Base-by-base conservation (phyloP, 2,888 invertebrate species). In the Panorpa germanica region DNA sequence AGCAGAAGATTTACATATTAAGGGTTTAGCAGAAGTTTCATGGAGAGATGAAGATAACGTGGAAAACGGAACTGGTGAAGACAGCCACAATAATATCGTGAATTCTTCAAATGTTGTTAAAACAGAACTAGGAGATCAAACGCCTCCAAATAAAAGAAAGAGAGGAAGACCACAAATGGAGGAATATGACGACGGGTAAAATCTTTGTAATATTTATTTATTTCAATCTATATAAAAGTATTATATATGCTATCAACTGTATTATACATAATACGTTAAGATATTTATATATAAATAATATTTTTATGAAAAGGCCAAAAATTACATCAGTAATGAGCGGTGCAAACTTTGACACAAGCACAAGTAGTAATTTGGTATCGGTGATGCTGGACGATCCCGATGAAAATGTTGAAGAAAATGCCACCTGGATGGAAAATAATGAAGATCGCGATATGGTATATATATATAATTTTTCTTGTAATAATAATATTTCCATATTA, bases 1-100 rank as follows among this genome's bases (percentile, higher is more conserved):
- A 30, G 90, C 90, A 0, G 88, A 90, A 53, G 85, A 86, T 51
- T 62, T 90, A 13, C 71, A 82, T 49, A 85, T 90, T 45, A 90
- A 90, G 55, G 90, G 88, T 0, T 59, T 88, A 30, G 85, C 86
- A 28, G 85, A 88, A 50, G 82, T 86, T 9, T 78, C 83, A 39
- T 85, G 85, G 77, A 71, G 75, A 41, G 72, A 74, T 29, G 64
- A 65, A 35, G 60, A 59, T n/a, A n/a, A n/a, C n/a, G n/a, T n/a
- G n/a, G n/a, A n/a, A n/a, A n/a, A n/a, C n/a, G n/a, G 24, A 5
- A 19, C 19, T 5, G 25, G 13, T 19, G 23, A 34, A 44, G 2
- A 45, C 45, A 14, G 42, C 44, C 31, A 32, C 16, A 28, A 29
- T 8, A 27, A 30, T 23, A 30, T 18, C 15, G 29, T 25, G 4